phyloP scores from a whole-genome alignment of 2,113 vertebrate species.

The Sinosuthora webbiana region DNA sequence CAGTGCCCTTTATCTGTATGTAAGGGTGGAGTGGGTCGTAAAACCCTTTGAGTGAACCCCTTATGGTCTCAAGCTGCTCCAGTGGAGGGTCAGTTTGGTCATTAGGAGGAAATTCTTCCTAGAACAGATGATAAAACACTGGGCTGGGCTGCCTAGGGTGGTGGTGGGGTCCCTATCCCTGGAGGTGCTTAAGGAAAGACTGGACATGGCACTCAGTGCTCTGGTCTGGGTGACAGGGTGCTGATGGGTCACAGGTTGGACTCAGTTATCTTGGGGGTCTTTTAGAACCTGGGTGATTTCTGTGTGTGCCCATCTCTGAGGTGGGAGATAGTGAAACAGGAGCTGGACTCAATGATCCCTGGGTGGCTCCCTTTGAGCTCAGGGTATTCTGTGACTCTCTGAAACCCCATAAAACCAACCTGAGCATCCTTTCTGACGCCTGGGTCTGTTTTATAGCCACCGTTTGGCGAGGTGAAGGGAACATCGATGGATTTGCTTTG shows the following conservation, averaged over 20 bases:
- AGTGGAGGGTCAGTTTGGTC: not conserved
- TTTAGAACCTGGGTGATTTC: not conserved
- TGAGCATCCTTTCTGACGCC: too few species aligned
- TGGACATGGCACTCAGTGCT: not conserved
- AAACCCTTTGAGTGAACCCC: not conserved
- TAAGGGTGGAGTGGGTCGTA: fast-evolving
- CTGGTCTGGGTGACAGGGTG: not conserved
- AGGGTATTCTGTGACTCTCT: not conserved
- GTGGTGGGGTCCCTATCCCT: fast-evolving
- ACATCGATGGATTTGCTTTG: not conserved
- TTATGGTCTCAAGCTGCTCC: not conserved
- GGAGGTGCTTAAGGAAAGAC: not conserved
- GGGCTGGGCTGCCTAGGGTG: not conserved
- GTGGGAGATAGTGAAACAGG: not conserved
- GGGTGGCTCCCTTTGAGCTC: not conserved
- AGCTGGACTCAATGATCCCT: fast-evolving
- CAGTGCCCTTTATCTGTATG: not conserved
- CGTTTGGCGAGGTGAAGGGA: fast-evolving
- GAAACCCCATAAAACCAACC: not conserved
- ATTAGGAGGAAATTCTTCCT: not conserved
- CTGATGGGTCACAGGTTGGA: not conserved
- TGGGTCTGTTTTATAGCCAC: not conserved
- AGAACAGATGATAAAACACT: not conserved
- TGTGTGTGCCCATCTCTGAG: not conserved
- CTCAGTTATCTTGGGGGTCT: not conserved